phyloP scores from a whole-genome alignment of 1,140 invertebrate species.

The Melanaphis sacchari region DNA sequence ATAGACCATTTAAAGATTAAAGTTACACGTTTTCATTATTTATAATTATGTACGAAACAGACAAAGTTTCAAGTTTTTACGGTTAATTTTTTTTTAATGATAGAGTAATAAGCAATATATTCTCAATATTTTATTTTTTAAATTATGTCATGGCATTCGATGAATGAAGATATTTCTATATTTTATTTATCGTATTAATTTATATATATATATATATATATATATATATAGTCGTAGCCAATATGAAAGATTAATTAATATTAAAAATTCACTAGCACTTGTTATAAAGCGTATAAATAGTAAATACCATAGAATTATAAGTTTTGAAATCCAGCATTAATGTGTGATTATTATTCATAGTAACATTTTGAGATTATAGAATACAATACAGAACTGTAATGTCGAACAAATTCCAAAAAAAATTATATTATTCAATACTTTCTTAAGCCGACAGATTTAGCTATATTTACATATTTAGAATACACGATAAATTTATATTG shows the following conservation, averaged over 20 bases:
- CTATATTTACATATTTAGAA: background rate
- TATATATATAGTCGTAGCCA: background rate
- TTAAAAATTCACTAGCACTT: background rate
- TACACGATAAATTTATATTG: background rate
- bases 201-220: too few species aligned
- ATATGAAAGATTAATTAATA: background rate
- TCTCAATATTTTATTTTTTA: background rate
- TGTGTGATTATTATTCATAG: background rate
- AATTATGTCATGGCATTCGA: background rate
- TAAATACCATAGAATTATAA: background rate
- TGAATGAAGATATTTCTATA: background rate
- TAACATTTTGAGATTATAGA: slow-evolving; percentile 23
- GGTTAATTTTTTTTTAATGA: too few species aligned
- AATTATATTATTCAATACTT: slow-evolving; percentile 6
- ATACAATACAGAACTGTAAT: background rate
- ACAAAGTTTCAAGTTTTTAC: too few species aligned
- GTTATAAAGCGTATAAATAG: background rate
- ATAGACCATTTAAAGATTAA: background rate
- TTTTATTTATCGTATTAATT: background rate
- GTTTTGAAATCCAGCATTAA: background rate
- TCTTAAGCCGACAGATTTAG: background rate
- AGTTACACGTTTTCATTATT: background rate
- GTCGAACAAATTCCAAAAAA: background rate
- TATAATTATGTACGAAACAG: too few species aligned
- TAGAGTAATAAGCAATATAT: background rate